Base-by-base conservation (phyloP, 1,140 invertebrate species). In the Heliothis subflexa region DNA sequence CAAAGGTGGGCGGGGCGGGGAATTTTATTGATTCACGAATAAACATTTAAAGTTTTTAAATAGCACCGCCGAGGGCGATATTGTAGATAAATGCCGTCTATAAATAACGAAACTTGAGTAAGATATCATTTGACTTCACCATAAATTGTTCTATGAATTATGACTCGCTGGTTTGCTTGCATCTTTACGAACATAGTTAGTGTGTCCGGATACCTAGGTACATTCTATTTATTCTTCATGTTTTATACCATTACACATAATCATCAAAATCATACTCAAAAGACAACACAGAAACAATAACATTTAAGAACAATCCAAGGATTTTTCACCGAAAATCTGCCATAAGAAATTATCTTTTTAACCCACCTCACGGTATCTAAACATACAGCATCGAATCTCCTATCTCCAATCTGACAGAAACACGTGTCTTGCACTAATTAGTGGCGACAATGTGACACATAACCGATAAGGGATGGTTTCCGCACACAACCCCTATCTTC, bases 371-470 rank as follows among this genome's bases (percentile, higher is more conserved):
- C 2, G 11, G 5, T n/a, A 47, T 10, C 3, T 47, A 0, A 64
- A 18, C 40, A 18, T n/a, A 25, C 52, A 57, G 7, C n/a, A 7
- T 25, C 21, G 21, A 25, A 28, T 73, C 1, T 45, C 25, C 28
- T 61, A 73, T 73, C 73, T 61, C 3, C 1, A 52, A 75, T 75
- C 59, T 52, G 25, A 16, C 21, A 62, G 18, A 64, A 62, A 75
- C 73, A 75, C 59, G 57, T 75, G 73, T 75, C 16, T 40, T 49
- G 40, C 73, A 54, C 59, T 75, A 75, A 75, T 75, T 75, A 75
- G 59, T 45, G 47, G 11, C 47, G n/a, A 52, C 57, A 18, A 47
- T 16, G 73, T 64, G 73, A 64, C 73, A 75, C 33, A 21, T 21
- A 50, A 18, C 21, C 18, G 73, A 75, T 75, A 70, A 76, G 45